These are phyloP conservation scores for Pipistrellus nathusii DNA, from an alignment of 2,797 vertebrate species.

Conservation along the genomic window DNA sequence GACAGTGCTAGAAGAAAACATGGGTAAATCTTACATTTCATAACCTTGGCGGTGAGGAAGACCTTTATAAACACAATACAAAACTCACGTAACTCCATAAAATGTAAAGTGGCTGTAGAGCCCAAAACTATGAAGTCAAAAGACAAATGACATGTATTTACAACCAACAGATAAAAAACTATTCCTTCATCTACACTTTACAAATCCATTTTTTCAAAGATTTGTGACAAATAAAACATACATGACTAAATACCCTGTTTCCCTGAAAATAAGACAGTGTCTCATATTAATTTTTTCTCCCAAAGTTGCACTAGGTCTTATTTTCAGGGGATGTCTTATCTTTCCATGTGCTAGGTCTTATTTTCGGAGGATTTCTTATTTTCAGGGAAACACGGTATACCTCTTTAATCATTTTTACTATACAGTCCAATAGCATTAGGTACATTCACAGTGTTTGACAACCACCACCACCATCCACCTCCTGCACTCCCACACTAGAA, in stretches of 20 bases:
- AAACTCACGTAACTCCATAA: not conserved
- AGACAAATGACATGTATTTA: not conserved
- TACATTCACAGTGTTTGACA: not conserved
- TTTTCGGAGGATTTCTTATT: too few species aligned
- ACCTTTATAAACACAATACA: constrained; percentile 10
- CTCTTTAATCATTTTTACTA: not conserved
- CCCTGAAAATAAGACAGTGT: too few species aligned
- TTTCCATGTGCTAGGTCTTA: too few species aligned
- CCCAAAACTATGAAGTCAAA: not conserved
- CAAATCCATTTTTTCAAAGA: not conserved
- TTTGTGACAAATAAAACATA: not conserved
- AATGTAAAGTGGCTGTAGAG: not conserved
- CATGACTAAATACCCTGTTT: not conserved
- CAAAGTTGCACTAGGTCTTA: too few species aligned
- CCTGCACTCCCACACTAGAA: not conserved
- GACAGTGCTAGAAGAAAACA: not conserved
- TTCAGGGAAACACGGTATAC: too few species aligned
- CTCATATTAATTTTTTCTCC: too few species aligned
- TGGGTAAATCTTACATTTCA: not conserved
- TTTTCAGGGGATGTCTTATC: too few species aligned
- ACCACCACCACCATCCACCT: not conserved
- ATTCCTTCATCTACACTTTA: not conserved
- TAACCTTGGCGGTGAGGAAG: not conserved
- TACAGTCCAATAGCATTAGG: not conserved
- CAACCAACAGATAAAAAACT: not conserved